A percentile compares a stretch with the other conserved stretches of the same genome.
Conservation (phyloP, 37 sponge, comb jelly and placozoan species). For the Petrosia ficiformis region DNA sequence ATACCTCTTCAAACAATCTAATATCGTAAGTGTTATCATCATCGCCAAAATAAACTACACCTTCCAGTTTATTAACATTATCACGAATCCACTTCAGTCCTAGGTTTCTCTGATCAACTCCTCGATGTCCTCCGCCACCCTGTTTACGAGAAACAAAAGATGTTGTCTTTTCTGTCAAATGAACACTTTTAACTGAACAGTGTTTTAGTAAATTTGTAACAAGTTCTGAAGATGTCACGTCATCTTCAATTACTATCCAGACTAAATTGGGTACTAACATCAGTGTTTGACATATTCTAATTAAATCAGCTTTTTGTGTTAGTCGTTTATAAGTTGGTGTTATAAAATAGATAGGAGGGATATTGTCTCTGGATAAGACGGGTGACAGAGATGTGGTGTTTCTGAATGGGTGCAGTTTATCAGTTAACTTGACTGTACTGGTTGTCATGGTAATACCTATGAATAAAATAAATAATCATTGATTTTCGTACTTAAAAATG, state of each 20-base stretch:
- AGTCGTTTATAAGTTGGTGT: conserved; percentile 63
- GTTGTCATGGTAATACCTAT: no score
- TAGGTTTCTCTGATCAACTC: conserved; percentile 51
- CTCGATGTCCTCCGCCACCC: neutral
- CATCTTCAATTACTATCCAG: conserved; percentile 68
- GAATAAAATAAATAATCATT: no score
- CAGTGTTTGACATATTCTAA: conserved; percentile 53
- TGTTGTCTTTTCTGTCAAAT: conserved; percentile 5
- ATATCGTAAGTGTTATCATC: conserved; percentile 55
- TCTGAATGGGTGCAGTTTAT: no score
- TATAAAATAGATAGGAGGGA: conserved; percentile 33
- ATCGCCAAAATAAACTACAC: conserved; percentile 56
- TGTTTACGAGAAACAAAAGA: neutral
- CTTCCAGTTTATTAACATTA: neutral
- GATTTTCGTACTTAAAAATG: no score
- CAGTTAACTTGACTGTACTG: no score
- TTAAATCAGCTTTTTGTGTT: conserved; percentile 66
- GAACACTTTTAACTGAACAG: conserved; percentile 23
- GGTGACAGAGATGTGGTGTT: no score
- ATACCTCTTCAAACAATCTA: conserved; percentile 60
- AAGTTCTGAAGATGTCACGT: conserved; percentile 14
- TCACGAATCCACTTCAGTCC: conserved; percentile 21
- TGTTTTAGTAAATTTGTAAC: conserved; percentile 24
- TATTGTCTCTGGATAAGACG: no score
- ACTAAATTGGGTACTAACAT: conserved; percentile 44